Evolutionary conservation across 2,797 vertebrate genomes (phyloP).

Genomic region (Potorous gilbertii): DNA sequence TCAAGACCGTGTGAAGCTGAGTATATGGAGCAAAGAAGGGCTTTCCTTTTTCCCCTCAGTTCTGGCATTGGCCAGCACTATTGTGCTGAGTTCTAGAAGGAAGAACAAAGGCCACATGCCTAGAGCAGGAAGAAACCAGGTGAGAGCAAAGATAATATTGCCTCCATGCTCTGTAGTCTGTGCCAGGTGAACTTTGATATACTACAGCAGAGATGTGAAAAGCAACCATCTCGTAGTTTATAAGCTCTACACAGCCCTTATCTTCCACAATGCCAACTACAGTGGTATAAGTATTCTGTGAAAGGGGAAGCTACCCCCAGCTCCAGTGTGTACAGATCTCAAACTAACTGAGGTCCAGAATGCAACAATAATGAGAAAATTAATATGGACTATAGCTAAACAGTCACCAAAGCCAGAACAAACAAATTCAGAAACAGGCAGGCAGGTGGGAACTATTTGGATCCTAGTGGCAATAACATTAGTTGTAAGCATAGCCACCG

Average conservation of each 20-base stretch:
- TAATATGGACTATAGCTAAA: neutral
- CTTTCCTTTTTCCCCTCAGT: neutral
- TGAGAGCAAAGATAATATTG: neutral
- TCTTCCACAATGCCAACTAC: neutral
- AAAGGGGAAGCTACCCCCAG: neutral
- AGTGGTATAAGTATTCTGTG: neutral
- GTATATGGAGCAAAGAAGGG: neutral
- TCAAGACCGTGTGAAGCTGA: neutral
- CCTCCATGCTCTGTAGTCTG: neutral
- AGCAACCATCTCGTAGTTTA: neutral
- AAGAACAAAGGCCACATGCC: too few species aligned
- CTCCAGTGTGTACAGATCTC: neutral
- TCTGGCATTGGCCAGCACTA: neutral
- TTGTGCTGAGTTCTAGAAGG: neutral
- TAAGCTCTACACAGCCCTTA: neutral
- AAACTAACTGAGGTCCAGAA: neutral
- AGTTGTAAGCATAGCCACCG: neutral
- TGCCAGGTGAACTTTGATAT: neutral
- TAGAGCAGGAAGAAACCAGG: neutral
- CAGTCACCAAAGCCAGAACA: neutral
- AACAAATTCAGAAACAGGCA: neutral
- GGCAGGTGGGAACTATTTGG: neutral
- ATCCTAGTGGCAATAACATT: neutral
- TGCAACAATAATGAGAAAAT: neutral
- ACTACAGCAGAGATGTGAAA: neutral